phyloP scores from a whole-genome alignment of 2,113 vertebrate species.

The Ceyx margarethae region DNA sequence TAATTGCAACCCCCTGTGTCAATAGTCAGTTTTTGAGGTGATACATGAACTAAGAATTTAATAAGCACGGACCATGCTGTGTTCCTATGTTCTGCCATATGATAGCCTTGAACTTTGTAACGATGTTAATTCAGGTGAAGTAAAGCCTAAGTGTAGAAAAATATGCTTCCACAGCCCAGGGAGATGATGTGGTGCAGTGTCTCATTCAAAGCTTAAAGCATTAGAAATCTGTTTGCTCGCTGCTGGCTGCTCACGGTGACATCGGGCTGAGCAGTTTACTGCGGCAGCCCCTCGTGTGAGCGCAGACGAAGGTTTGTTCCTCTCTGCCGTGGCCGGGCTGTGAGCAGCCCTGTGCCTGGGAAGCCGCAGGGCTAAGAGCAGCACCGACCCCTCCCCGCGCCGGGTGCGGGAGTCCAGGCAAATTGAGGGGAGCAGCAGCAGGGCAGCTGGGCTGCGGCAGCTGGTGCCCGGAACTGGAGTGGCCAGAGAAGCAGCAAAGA shows the following conservation, averaged over 20 bases:
- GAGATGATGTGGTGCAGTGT: not conserved
- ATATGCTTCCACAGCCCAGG: not conserved
- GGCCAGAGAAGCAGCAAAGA: not conserved
- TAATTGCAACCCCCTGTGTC: not conserved
- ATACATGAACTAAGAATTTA: not conserved
- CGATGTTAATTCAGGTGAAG: not conserved
- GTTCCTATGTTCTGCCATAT: not conserved
- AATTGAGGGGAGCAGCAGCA: not conserved
- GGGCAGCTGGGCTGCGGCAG: rapidly evolving
- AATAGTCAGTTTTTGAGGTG: not conserved
- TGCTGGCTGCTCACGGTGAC: not conserved
- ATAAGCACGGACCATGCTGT: not conserved
- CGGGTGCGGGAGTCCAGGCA: not conserved
- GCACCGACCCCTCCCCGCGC: not conserved
- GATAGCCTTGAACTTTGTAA: not conserved
- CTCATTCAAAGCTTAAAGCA: not conserved
- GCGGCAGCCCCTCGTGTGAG: not conserved
- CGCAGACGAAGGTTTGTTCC: not conserved
- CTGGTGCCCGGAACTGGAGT: not conserved
- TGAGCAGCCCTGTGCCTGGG: not conserved
- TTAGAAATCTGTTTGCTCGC: not conserved
- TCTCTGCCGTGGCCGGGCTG: rapidly evolving
- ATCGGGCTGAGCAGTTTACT: not conserved
- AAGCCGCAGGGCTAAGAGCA: not conserved
- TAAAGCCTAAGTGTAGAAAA: not conserved